A percentile compares a stretch with the other conserved stretches of the same genome.
These are phyloP conservation scores for Cryptus viduatorius DNA, from an alignment of 2,888 invertebrate species.

Conservation along the genomic window DNA sequence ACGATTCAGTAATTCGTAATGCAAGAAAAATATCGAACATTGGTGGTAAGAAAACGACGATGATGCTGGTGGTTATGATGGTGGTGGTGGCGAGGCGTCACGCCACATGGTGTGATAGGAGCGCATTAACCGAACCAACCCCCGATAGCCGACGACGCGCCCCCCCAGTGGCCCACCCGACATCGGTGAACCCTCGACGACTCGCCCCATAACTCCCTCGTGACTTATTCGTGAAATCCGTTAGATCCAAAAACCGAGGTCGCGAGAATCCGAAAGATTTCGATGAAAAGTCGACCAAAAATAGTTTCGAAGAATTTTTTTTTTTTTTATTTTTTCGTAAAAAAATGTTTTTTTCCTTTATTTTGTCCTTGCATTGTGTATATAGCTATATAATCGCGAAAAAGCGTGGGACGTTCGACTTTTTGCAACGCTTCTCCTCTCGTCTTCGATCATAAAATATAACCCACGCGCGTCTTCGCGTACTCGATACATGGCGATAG, in stretches of 20 bases:
- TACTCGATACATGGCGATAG: conserved; percentile 58
- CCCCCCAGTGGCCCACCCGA: conserved; percentile 30
- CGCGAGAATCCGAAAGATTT: background rate
- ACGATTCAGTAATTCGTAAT: conserved; percentile 33
- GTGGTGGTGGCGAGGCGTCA: conserved; percentile 70
- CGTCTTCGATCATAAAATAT: conserved; percentile 34
- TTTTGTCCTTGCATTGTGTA: background rate
- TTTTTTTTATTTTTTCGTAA: background rate
- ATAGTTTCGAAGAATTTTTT: background rate
- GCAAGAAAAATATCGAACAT: conserved; percentile 26
- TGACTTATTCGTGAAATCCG: conserved; percentile 13
- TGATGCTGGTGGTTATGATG: conserved; percentile 3
- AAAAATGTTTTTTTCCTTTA: background rate
- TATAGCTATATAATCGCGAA: background rate
- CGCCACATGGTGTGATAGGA: conserved; percentile 79
- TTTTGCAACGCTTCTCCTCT: background rate
- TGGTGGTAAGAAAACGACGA: conserved; percentile 20
- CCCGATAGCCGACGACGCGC: conserved; percentile 54
- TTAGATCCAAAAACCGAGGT: background rate
- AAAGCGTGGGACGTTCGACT: conserved; percentile 17
- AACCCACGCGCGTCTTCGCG: conserved; percentile 35
- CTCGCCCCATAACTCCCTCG: conserved; percentile 42
- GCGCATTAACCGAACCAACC: conserved; percentile 73
- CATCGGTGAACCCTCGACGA: conserved; percentile 34
- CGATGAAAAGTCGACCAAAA: conserved; percentile 10